Conservation (phyloP, 2,797 vertebrate species). For the Phoxinus dragarum region DNA sequence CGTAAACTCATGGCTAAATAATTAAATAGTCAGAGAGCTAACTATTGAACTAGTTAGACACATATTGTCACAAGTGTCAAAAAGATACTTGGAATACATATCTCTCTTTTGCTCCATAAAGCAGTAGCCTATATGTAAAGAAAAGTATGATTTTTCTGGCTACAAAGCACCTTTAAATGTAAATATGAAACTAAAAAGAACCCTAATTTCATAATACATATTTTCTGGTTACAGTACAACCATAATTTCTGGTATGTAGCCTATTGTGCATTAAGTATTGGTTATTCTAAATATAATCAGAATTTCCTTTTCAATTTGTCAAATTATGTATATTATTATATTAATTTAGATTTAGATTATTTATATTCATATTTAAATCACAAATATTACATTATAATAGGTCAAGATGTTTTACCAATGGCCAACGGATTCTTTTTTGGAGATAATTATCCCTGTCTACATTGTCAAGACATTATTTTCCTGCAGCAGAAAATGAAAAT, state of each 20-base stretch:
- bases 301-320: neutral
- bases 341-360: neutral
- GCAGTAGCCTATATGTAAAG: too few species aligned
- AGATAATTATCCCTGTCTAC: too few species aligned
- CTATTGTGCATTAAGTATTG: neutral
- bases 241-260: too few species aligned
- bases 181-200: too few species aligned
- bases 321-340: neutral
- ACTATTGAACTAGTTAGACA: neutral
- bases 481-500: too few species aligned
- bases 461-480: too few species aligned
- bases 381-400: neutral
- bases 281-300: neutral
- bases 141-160: too few species aligned
- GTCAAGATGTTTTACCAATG: neutral
- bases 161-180: too few species aligned
- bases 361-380: neutral
- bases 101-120: too few species aligned
- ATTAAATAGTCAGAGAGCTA: neutral
- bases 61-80: neutral
- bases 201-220: neutral
- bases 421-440: too few species aligned
- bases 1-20: neutral
- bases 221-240: neutral
- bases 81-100: neutral